Base-by-base conservation (phyloP, 2,113 vertebrate genomes). In the Chelonoidis abingdonii region DNA sequence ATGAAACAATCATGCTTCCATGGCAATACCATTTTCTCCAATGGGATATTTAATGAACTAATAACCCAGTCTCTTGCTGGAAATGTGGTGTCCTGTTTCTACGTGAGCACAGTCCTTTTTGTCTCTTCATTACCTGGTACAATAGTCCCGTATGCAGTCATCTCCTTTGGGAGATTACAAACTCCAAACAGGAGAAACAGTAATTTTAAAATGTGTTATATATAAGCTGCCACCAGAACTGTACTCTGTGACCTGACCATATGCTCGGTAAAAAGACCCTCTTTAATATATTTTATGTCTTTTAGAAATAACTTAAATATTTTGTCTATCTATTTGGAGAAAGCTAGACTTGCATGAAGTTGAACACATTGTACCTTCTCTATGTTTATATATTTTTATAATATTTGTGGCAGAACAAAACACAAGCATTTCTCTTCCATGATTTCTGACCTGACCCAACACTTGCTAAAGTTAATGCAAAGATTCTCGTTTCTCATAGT, bases 61-160 rank as follows among this genome's bases (percentile, higher is more conserved):
- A 88, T 92, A 93, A 90, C 62, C 29, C 82, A 87, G n/a, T 10
- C 47, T 83, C 54, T 91, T 91, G 14, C 84, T 95, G 89, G 47
- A 87, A 95, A 53, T 84, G 57, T 76, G 47, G 59, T 90, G 50
- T 65, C 57, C 83, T 25, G 7, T 62, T 57, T 85, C 65, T 44
- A 86, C 27, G 29, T 0, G 1, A 89, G 59, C 52, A 50, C 38
- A 0, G 0, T 80, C 3, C 50, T 81, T 94, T 91, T 94, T 91
- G 94, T 90, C 89, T 92, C 13, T 3, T 72, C 0, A 1, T 90
- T 90, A 80, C 91, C 80, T 89, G 84, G 22, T 82, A 62, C 85
- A 88, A 89, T 86, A 93, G 89, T 95, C 89, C 72, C 86, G 87
- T 85, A 89, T 91, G 83, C 88, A 93, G 76, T 56, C 88, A 86